Percentiles rank a stretch among this genome's conserved stretches.
Evolutionary conservation across 1,140 invertebrate species (phyloP).

Genomic region (Mactra quadrangularis): DNA sequence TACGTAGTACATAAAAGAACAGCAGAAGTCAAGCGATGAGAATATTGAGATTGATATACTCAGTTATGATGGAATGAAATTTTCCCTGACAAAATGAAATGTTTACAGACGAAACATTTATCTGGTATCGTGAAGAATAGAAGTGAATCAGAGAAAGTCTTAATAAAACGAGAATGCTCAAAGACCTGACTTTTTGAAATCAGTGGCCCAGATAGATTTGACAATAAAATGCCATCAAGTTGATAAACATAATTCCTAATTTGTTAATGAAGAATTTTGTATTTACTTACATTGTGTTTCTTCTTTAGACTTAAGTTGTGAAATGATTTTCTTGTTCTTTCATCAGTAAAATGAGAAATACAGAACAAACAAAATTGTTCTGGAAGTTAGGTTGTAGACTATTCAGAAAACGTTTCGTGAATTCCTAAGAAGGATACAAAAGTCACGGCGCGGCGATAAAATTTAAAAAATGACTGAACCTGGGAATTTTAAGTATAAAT

Average conservation of each 20-base stretch:
- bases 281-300: conserved; percentile 59
- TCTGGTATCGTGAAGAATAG: too few relatives aligned
- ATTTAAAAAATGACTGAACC: background rate
- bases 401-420: conserved; percentile 53
- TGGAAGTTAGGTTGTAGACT: conserved; percentile 62
- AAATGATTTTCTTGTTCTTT: conserved; percentile 50
- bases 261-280: too few relatives aligned
- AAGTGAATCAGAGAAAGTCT: too few relatives aligned
- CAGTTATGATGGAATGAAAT: too few relatives aligned
- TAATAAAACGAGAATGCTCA: too few relatives aligned
- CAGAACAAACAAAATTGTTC: conserved; percentile 46
- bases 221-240: too few relatives aligned
- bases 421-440: conserved; percentile 61
- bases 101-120: too few relatives aligned
- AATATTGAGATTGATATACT: background rate
- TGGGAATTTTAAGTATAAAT: background rate
- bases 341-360: conserved; percentile 51
- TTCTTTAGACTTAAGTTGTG: conserved; percentile 47
- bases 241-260: too few relatives aligned
- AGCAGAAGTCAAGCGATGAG: background rate
- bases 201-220: too few relatives aligned
- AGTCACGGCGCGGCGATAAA: conserved; percentile 36
- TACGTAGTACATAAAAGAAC: background rate
- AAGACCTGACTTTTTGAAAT: too few relatives aligned
- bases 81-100: too few relatives aligned